Evolutionary conservation across 1,140 invertebrate species (phyloP).

Genomic region (Brachionus paranguensis): DNA sequence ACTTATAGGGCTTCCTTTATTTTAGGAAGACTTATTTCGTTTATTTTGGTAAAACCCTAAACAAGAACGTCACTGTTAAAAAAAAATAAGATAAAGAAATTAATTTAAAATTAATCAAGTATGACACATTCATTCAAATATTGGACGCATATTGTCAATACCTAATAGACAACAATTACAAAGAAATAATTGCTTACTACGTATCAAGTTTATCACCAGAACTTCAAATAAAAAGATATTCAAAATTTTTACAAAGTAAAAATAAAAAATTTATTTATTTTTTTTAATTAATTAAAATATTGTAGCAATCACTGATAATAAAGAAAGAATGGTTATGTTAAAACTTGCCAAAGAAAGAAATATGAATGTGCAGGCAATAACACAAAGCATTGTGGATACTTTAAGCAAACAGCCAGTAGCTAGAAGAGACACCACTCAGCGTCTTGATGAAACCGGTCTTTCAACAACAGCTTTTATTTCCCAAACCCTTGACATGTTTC

Average conservation of each 20-base stretch:
- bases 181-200: slow-evolving; percentile 76
- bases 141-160: slow-evolving; percentile 66
- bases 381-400: slow-evolving; percentile 73
- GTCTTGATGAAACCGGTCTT: not conserved
- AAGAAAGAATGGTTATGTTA: slow-evolving; percentile 56
- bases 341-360: slow-evolving; percentile 66
- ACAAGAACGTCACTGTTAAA: not conserved
- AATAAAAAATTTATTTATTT: not conserved
- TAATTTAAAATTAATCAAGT: slow-evolving; percentile 51
- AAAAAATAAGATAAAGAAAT: not conserved
- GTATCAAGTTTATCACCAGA: slow-evolving; percentile 66
- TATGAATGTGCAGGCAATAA: slow-evolving; percentile 75
- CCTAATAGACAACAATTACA: slow-evolving; percentile 67
- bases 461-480: slow-evolving; percentile 25
- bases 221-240: slow-evolving; percentile 70
- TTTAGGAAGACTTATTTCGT: too few species aligned
- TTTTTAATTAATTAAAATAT: not conserved
- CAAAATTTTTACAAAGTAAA: slow-evolving; percentile 66
- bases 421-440: slow-evolving; percentile 47
- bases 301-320: slow-evolving; percentile 39
- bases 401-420: slow-evolving; percentile 55
- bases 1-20: too few species aligned
- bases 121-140: slow-evolving; percentile 67
- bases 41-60: too few species aligned
- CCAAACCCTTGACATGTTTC: slow-evolving; percentile 5